phyloP scores from a whole-genome alignment of 2,888 invertebrate genomes.

The Mythimna albipuncta region DNA sequence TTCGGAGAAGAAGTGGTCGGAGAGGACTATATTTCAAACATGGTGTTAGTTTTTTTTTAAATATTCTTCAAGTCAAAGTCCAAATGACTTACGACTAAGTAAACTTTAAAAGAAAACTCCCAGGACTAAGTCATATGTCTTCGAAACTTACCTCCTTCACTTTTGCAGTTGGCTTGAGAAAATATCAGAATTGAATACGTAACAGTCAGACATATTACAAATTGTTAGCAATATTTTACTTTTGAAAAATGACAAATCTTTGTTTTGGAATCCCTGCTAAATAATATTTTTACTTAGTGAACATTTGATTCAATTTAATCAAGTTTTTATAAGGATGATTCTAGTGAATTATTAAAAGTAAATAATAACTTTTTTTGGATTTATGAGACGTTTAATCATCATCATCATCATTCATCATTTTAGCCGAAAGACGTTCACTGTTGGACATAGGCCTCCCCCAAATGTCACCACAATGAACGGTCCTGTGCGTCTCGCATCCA shows the following conservation, averaged over 20 bases:
- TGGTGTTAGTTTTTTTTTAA: background rate
- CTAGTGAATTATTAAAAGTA: background rate
- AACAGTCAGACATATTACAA: background rate
- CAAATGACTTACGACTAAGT: background rate
- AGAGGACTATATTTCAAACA: background rate
- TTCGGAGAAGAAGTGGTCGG: background rate
- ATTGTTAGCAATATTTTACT: background rate
- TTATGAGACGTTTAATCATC: no score
- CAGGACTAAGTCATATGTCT: constrained; percentile 8
- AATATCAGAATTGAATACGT: constrained; percentile 19
- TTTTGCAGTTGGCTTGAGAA: constrained; percentile 24
- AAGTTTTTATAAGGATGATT: background rate
- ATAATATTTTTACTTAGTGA: background rate
- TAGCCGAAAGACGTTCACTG: no score
- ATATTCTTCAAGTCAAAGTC: constrained; percentile 3
- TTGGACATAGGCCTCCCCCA: no score
- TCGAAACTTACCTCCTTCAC: constrained; percentile 1
- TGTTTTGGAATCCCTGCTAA: background rate
- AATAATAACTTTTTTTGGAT: background rate
- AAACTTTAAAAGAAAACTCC: constrained; percentile 9
- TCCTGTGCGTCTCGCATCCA: no score
- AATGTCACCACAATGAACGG: no score
- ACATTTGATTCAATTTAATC: background rate
- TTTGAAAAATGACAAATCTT: background rate
- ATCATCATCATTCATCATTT: no score